Conservation (phyloP, 37 sponge, comb jelly and placozoan genomes). For the Axinella damicornis region DNA sequence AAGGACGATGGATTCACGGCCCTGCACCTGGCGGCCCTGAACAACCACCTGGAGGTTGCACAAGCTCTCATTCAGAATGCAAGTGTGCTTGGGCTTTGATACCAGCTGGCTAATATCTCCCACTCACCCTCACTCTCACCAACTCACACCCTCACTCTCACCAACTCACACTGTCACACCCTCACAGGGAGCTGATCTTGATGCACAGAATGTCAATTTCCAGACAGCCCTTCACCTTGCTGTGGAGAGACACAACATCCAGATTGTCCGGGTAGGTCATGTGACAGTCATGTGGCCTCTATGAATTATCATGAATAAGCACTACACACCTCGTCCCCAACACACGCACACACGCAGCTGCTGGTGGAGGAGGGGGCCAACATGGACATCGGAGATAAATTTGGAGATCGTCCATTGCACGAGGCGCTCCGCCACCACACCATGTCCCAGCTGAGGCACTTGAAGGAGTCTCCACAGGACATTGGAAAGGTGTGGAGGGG, state of each 20-base stretch:
- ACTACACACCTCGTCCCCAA: background rate
- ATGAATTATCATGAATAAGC: too few relatives aligned
- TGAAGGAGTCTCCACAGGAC: slow-evolving; percentile 58
- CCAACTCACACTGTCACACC: background rate
- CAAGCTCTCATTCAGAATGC: slow-evolving; percentile 81
- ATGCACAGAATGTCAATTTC: slow-evolving; percentile 66
- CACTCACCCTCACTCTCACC: too few relatives aligned
- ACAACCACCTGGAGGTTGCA: slow-evolving; percentile 92
- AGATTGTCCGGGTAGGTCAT: slow-evolving; percentile 77
- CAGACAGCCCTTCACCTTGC: slow-evolving; percentile 87
- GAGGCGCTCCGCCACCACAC: slow-evolving; percentile 82
- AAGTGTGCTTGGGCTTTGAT: too few relatives aligned
- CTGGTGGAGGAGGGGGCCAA: slow-evolving; percentile 79
- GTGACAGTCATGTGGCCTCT: too few relatives aligned
- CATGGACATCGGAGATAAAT: slow-evolving; percentile 71
- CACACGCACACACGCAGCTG: slow-evolving; percentile 43
- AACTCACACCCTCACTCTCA: background rate
- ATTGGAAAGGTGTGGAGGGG: slow-evolving; percentile 62
- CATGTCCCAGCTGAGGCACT: slow-evolving; percentile 72
- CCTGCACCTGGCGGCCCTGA: slow-evolving; percentile 90
- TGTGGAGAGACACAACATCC: slow-evolving; percentile 81
- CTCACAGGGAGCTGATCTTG: slow-evolving; percentile 70
- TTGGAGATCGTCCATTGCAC: slow-evolving; percentile 83
- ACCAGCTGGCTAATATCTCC: too few relatives aligned
- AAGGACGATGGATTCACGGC: slow-evolving; percentile 96